A percentile compares a stretch with the other conserved stretches of the same genome.
These are phyloP conservation scores for Rhabdornis inornatus DNA, from an alignment of 2,113 vertebrate species.

Conservation along the genomic window DNA sequence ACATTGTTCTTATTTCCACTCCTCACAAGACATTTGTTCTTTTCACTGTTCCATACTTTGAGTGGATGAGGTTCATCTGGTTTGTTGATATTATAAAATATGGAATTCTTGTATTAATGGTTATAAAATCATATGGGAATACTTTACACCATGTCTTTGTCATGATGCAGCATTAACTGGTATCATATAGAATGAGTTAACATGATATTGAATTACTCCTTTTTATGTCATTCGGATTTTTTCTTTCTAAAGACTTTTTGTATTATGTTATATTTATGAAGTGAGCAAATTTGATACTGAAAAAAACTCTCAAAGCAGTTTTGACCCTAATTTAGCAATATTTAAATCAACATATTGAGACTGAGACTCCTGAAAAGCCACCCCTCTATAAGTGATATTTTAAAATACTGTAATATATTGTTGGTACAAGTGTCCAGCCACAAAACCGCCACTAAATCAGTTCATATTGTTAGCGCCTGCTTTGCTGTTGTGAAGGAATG, in stretches of 20 bases:
- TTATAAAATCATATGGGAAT: conserved; percentile 76
- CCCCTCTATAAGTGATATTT: not conserved
- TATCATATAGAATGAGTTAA: conserved; percentile 72
- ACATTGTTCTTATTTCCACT: conserved; percentile 78
- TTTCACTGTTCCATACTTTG: conserved; percentile 62
- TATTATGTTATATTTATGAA: conserved; percentile 58
- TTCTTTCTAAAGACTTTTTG: conserved; percentile 48
- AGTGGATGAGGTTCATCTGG: conserved; percentile 72
- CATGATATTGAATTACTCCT: conserved; percentile 78
- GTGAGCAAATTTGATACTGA: not conserved
- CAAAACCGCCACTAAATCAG: not conserved
- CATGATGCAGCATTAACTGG: conserved; percentile 65
- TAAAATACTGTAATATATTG: not conserved
- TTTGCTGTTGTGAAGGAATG: not conserved
- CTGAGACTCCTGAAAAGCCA: not conserved
- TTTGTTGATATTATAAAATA: conserved; percentile 77
- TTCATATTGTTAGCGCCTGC: not conserved
- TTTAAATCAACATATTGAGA: not conserved
- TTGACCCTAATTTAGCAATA: conserved; percentile 31
- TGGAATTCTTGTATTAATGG: conserved; percentile 73
- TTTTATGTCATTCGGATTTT: conserved; percentile 68
- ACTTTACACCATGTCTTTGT: conserved; percentile 76
- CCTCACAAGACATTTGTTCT: conserved; percentile 74
- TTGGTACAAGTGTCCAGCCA: not conserved
- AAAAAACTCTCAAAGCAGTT: not conserved